Base-by-base conservation (phyloP, 1,140 invertebrate species). In the Himalopsyche phryganea region DNA sequence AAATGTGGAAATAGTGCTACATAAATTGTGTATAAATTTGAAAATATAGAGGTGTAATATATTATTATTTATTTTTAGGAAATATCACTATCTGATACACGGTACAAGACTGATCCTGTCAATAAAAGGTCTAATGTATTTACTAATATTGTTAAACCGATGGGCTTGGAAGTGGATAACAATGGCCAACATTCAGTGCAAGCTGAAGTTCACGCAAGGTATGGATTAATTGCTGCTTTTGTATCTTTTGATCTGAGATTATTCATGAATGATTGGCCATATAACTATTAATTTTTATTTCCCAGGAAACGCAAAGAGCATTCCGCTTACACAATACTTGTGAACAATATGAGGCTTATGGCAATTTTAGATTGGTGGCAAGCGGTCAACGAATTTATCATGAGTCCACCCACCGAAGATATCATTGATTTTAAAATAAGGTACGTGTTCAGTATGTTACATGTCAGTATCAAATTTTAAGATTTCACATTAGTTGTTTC, bases 311-410 rank as follows among this genome's bases (percentile, higher is more conserved):
- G 86, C 9, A 74, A 72, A 0, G 87, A 88, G 58, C 81, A 83
- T n/a, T 83, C 85, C 0, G 86, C 89, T 57, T 94, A 95, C 52
- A 97, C 94, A 0, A 86, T 98, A 50, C 75, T 98, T 14, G 77
- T 98, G 2, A 96, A 98, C 70, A 96, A 96, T 69, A 96, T 98
- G 92, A 80, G 95, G 45, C 73, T 98, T 4, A 94, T 98, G 81
- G 89, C 91, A 0, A 88, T 98, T 44, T 79, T 97, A 64, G 94
- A 97, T 72, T 98, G 95, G 91, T 89, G 96, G 83, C 85, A 94
- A 68, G 83, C 86, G 9, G 82, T 92, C 0, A 83, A 84, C 64
- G 85, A 93, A 64, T 98, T 96, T 72, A 78, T 98, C 49, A 70
- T 74, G 74, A 74, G 75, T 67, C 68, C 73, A 45, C 73, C 73